These are phyloP conservation scores for Chloropsis hardwickii DNA, from an alignment of 2,113 vertebrate genomes.

Conservation along the genomic window DNA sequence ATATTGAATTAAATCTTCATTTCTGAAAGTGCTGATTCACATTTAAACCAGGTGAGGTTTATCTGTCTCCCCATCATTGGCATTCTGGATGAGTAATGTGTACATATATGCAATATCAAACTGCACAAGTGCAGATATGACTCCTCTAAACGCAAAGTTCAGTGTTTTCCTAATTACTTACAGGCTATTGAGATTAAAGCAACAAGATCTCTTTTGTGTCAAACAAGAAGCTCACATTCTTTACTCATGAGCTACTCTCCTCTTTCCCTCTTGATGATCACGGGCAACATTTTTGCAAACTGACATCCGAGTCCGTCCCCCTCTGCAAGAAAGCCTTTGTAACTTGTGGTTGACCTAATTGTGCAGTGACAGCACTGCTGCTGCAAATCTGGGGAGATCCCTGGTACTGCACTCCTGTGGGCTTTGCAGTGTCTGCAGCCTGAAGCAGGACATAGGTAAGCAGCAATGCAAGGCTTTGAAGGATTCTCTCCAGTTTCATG, in stretches of 20 bases:
- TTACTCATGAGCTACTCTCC: slow-evolving; percentile 44
- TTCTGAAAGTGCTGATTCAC: background rate
- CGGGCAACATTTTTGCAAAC: background rate
- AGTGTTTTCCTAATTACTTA: slow-evolving; percentile 55
- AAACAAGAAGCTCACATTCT: slow-evolving; percentile 61
- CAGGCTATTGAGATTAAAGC: slow-evolving; percentile 48
- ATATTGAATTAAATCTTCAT: background rate
- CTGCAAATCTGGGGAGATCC: background rate
- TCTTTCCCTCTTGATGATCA: background rate
- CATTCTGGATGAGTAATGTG: slow-evolving; percentile 17
- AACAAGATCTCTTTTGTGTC: slow-evolving; percentile 62
- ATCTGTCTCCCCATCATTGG: background rate
- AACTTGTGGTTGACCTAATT: slow-evolving; percentile 36
- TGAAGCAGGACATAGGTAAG: background rate
- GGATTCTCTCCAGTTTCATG: background rate
- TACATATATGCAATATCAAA: background rate
- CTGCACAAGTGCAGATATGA: background rate
- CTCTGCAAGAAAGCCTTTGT: background rate
- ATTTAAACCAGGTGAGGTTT: background rate
- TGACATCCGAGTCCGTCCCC: background rate
- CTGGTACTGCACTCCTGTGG: background rate
- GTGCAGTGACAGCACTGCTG: background rate
- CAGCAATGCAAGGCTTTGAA: background rate
- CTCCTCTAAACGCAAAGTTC: background rate
- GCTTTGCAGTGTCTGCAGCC: background rate